Base-by-base conservation (phyloP, 2,113 vertebrate genomes). In the Scomber japonicus region DNA sequence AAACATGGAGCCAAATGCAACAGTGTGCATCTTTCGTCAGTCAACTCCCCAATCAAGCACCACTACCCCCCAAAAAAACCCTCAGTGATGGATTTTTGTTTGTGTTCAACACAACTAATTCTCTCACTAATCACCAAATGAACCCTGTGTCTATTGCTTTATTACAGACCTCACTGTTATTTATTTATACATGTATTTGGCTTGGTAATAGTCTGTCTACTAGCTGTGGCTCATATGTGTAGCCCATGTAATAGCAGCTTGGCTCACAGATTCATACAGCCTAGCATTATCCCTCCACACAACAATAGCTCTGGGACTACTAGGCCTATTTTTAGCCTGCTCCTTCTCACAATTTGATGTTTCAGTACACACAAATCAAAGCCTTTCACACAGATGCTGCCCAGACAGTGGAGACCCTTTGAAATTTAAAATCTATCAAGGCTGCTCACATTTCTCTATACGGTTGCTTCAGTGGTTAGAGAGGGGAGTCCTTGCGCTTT, bases 351-450 rank as follows among this genome's bases (percentile, higher is more conserved):
- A 87, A 89, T 88, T 83, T 90, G 86, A 89, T 91, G 91, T 91
- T 92, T 93, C 87, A 90, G 87, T 84, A 82, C 75, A 74, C 56
- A 63, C 77, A 91, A 88, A 92, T 93, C 86, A 92, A 83, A 88
- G 88, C 86, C 68, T 74, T 84, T 88, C 76, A 82, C 82, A 84
- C 76, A 70, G 75, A 84, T 49, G 82, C 75, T 75, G 75, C 92
- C 86, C 84, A 81, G 86, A 76, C 68, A 35, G 63, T 9, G 17
- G 82, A 80, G 80, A 80, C 72, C 82, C 72, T 84, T 87, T 90
- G 80, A 87, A 80, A 87, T 56, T 57, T 70, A 3, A 86, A 24
- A 75, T 88, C 82, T 59, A 81, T 83, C 82, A 81, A 45, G 62
- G 68, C 73, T 69, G 55, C 81, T 74, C 60, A 51, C 46, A 65